phyloP scores from a whole-genome alignment of 2,113 vertebrate species.

The Balaeniceps rex region DNA sequence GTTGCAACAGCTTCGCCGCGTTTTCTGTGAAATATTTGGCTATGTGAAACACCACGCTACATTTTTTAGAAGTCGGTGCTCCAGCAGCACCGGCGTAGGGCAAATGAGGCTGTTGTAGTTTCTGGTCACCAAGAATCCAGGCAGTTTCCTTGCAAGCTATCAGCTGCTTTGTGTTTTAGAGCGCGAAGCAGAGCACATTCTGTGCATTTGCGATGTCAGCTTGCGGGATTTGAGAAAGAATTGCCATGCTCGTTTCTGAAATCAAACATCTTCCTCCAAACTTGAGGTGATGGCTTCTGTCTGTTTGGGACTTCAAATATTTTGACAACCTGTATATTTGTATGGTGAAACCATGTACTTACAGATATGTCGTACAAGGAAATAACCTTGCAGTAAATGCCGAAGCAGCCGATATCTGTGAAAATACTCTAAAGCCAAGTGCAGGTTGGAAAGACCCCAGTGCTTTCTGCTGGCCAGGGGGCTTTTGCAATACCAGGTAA shows the following conservation, averaged over 20 bases:
- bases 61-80: background rate
- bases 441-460: background rate
- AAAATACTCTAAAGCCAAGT: background rate
- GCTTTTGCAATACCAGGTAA: background rate
- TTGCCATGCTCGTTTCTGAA: background rate
- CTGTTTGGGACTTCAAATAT: background rate
- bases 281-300: no score
- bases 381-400: background rate
- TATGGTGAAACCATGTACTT: background rate
- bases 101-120: background rate
- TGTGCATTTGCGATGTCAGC: background rate
- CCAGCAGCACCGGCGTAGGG: background rate
- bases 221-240: background rate
- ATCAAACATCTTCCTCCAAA: background rate
- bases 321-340: background rate
- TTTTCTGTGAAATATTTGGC: background rate
- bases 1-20: background rate
- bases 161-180: background rate
- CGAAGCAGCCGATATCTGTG: background rate
- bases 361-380: background rate
- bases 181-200: fast-evolving
- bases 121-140: background rate
- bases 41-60: background rate
- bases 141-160: background rate
- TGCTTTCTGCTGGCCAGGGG: background rate